These are phyloP conservation scores for Nephrotoma guestfalica DNA, from an alignment of 2,888 invertebrate genomes.

Conservation along the genomic window DNA sequence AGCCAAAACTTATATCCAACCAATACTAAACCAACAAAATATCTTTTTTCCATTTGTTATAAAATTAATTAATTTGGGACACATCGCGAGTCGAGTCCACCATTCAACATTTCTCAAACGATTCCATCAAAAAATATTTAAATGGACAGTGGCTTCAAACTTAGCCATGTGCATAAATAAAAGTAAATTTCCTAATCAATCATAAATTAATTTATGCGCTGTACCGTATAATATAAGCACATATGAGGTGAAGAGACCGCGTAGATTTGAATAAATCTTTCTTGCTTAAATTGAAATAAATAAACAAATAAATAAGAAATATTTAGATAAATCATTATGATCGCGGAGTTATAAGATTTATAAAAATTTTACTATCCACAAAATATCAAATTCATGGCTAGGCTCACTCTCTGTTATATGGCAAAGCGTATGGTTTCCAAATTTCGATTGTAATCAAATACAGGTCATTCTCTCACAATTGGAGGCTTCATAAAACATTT, in stretches of 20 bases:
- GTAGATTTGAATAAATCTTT: neutral
- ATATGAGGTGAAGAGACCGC: neutral
- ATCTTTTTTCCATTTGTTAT: neutral
- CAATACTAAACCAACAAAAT: neutral
- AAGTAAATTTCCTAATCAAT: neutral
- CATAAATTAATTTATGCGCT: neutral
- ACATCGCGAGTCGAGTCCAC: neutral
- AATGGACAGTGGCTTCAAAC: neutral
- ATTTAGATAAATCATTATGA: neutral
- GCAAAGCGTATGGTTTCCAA: neutral
- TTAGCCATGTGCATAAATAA: neutral
- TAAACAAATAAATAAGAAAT: neutral
- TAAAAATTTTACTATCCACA: neutral
- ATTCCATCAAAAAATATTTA: neutral
- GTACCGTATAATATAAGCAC: neutral
- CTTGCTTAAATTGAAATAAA: neutral
- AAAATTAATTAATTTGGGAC: neutral
- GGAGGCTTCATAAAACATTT: neutral
- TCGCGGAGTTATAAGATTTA: neutral
- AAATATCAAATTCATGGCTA: neutral
- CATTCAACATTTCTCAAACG: neutral
- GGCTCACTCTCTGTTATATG: neutral
- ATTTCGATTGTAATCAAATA: neutral
- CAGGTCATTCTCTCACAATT: neutral
- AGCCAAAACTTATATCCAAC: neutral